A percentile compares a stretch with the other conserved stretches of the same genome.
These are phyloP conservation scores for Nebria salina DNA, from an alignment of 2,888 invertebrate genomes.

Conservation along the genomic window DNA sequence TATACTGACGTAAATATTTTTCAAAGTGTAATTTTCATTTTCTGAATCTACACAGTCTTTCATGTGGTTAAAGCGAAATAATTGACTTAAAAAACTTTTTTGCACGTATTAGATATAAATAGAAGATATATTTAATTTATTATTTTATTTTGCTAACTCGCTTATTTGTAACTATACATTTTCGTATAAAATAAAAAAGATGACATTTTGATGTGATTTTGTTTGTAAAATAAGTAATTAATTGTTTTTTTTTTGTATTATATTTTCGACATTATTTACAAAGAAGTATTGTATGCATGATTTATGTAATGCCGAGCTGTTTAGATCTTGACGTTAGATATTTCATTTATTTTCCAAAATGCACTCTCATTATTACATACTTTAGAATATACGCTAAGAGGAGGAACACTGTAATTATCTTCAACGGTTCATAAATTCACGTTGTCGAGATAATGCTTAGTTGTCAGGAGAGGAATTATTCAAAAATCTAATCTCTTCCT, in stretches of 20 bases:
- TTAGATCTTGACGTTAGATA: not conserved
- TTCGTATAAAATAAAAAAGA: not conserved
- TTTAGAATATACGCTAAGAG: not conserved
- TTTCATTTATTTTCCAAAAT: not conserved
- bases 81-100: not conserved
- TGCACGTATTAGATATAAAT: not conserved
- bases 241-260: too few species aligned
- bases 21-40: constrained; percentile 19
- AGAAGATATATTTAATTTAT: not conserved
- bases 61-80: not conserved
- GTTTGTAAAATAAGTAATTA: too few species aligned
- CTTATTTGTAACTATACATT: not conserved
- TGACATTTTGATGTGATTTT: too few species aligned
- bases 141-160: not conserved
- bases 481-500: not conserved
- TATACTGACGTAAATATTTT: not conserved
- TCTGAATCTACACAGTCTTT: not conserved
- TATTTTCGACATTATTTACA: too few species aligned
- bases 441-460: not conserved
- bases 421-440: not conserved
- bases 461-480: not conserved
- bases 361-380: constrained; percentile 1
- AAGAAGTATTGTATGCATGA: too few species aligned
- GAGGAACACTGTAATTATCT: not conserved
- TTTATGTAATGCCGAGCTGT: too few species aligned